These are phyloP conservation scores for Eupeodes luniger DNA, from an alignment of 2,888 invertebrate genomes.

Conservation along the genomic window DNA sequence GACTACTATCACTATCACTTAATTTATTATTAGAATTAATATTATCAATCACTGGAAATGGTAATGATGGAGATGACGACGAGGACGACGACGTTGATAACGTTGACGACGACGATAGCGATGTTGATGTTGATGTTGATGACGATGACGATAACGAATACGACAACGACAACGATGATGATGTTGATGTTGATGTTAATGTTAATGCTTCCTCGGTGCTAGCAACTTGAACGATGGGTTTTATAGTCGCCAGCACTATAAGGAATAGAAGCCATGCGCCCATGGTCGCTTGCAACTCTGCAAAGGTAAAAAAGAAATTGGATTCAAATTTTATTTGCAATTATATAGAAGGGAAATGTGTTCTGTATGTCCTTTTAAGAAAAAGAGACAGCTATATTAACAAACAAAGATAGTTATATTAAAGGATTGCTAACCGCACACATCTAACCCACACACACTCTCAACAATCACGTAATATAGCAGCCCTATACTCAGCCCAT, in stretches of 20 bases:
- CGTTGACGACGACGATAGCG: slow-evolving; percentile 75
- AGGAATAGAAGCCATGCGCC: slow-evolving; percentile 85
- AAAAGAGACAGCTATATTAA: slow-evolving; percentile 13
- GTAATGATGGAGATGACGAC: slow-evolving; percentile 72
- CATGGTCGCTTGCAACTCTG: slow-evolving; percentile 85
- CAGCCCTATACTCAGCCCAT: not conserved
- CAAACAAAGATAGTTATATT: not conserved
- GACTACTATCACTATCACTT: slow-evolving; percentile 75
- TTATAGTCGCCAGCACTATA: slow-evolving; percentile 85
- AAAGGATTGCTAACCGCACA: slow-evolving; percentile 55
- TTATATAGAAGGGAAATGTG: not conserved
- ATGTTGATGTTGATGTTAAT: slow-evolving; percentile 77
- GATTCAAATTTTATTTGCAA: slow-evolving; percentile 43
- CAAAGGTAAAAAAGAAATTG: slow-evolving; percentile 79
- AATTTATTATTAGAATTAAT: slow-evolving; percentile 75
- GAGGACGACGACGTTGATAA: slow-evolving; percentile 54
- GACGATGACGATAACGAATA: slow-evolving; percentile 66
- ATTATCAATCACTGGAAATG: slow-evolving; percentile 75
- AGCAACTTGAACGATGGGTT: slow-evolving; percentile 84
- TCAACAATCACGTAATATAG: slow-evolving; percentile 48
- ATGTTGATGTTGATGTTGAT: not conserved
- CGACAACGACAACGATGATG: slow-evolving; percentile 77
- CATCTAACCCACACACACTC: slow-evolving; percentile 39
- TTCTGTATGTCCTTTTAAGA: not conserved
- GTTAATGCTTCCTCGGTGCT: slow-evolving; percentile 84